phyloP scores from a whole-genome alignment of 2,113 vertebrate species.

The Axis porcinus region DNA sequence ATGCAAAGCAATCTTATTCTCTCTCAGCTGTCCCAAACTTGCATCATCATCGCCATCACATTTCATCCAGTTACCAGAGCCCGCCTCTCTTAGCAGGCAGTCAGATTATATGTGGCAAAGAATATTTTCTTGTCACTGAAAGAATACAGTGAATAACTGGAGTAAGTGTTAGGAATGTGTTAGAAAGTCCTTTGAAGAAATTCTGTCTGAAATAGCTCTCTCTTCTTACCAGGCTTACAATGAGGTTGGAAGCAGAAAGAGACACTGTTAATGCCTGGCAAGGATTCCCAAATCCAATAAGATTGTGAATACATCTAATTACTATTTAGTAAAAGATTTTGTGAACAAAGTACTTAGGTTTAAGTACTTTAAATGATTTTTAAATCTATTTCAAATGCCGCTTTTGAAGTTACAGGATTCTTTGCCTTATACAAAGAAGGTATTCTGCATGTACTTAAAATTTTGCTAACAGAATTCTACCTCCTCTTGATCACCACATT shows the following conservation, averaged over 20 bases:
- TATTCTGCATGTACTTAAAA: not conserved
- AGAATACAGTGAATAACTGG: not conserved
- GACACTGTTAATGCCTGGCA: not conserved
- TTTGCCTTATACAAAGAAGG: not conserved
- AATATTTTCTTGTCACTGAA: not conserved
- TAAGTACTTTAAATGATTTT: not conserved
- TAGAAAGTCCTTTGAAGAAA: not conserved
- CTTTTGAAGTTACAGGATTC: constrained; percentile 12
- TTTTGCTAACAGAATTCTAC: not conserved
- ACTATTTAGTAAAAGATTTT: not conserved
- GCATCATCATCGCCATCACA: not conserved
- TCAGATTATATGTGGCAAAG: not conserved
- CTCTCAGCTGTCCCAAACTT: not conserved
- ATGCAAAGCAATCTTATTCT: not conserved
- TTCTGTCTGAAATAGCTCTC: not conserved
- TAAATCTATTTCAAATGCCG: not conserved
- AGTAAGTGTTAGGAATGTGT: not conserved
- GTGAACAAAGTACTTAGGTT: not conserved
- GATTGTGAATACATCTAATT: not conserved
- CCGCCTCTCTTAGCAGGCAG: no score
- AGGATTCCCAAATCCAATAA: not conserved
- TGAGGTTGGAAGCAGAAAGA: not conserved
- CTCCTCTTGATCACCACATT: not conserved
- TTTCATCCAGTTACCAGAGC: not conserved
- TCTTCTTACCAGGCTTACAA: not conserved